Evolutionary conservation across 2,797 vertebrate genomes (phyloP), one percentile per base, ranked within the genome.

Genomic region (Ceyx erithaca): DNA sequence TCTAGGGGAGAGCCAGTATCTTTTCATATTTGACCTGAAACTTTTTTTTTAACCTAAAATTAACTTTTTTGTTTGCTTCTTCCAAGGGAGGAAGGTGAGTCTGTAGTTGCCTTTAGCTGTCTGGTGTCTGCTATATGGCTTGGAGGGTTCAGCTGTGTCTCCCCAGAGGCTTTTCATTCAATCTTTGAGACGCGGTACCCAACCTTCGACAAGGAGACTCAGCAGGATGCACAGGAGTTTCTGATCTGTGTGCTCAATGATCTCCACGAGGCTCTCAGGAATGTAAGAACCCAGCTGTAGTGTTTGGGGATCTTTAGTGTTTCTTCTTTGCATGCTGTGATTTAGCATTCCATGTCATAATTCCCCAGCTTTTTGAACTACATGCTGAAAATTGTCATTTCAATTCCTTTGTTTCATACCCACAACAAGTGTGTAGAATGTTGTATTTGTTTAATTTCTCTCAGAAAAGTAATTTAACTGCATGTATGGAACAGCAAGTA

Each of bases 191-290:
- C 96, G 48, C 91, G 95, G 63, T 96, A 98, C 84, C 98, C 98
- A 1, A 92, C 97, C 31, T 99, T 99, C 62, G 95, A 97, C 92
- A 98, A 96, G 92, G 96, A 90, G 68, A 96, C 90, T 9, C 99
- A 98, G 91, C 98, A 99, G 18, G 99, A 99, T 2, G 98, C 99
- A 0, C 98, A 99, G 89, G 98, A 98, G 49, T 98, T 99, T 70
- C 97, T 99, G 79, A 98, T 99, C 55, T 98, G 97, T 43, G 43
- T 43, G 43, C 43, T 43, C 43, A 43, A 43, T 43, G 43, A 43
- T 43, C 43, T 43, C 43, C 43, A 43, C 43, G 43, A 43, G 43
- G 43, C 43, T 43, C 43, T 43, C 43, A 43, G 43, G 43, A 43
- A 43, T 43, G 43, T 43, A 43, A 43, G 43, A 43, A 43, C 43